Evolutionary conservation across 2,797 vertebrate species (phyloP), one percentile per base, ranked within the genome.

Genomic region (Phrynocephalus forsythii): DNA sequence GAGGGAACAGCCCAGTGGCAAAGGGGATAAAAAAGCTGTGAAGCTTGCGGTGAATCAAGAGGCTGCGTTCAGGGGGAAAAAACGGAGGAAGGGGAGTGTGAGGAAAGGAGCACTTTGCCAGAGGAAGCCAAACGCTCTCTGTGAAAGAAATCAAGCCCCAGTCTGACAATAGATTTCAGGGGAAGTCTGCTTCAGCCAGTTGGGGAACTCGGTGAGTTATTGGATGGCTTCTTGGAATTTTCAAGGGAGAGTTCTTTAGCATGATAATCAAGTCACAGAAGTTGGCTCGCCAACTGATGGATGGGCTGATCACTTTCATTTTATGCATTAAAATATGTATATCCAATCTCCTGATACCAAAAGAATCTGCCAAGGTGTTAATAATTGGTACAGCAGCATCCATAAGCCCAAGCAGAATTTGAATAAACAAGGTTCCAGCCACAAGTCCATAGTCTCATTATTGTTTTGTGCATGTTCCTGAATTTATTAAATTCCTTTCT

Each of bases 101-200:
- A 91, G 88, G 84, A 86, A 91, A 94, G 63, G 75, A 90, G 83
- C 73, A 77, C 72, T 93, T 90, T 85, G 91, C 82, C 78, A 88
- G 73, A 82, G 63, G 38, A 7, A 83, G 79, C 30, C 44, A 56
- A 24, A 18, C 60, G 63, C 76, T 26, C 44, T 87, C 24, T 7
- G 10, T 52, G 44, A 91, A 87, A 82, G 90, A 84, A 76, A 91
- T 20, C 87, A 88, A 89, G 83, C 75, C 44, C 69, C 86, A 86
- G 80, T 91, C 20, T 85, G n/a, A 69, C 69, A 18, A 48, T 81
- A 90, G 86, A n/a, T 75, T 0, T 0, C 56, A 90, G 56, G 56
- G 56, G 56, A 60, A 60, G 56, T 63, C 44, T 44, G 8, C 28
- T 16, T 16, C 44, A 33, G 38, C n/a, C 89, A 82, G 16, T 15